These are phyloP conservation scores for Numenius phaeopus DNA, from an alignment of 2,797 vertebrate species.

Conservation along the genomic window DNA sequence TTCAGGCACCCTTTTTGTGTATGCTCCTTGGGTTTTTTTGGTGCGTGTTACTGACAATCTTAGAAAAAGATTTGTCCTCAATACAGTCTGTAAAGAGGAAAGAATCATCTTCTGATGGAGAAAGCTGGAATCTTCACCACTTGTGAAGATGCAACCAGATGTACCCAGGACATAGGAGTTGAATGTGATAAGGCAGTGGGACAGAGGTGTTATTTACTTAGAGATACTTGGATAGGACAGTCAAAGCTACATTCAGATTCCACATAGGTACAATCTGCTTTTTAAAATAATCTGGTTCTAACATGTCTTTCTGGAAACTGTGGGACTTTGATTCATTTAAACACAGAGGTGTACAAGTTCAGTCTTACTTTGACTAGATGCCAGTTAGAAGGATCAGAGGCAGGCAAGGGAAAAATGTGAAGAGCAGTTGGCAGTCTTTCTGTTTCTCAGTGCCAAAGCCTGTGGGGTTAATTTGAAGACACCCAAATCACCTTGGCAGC, in stretches of 20 bases:
- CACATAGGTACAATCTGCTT: background rate
- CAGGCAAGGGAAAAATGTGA: constrained; percentile 65
- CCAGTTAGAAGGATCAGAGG: constrained; percentile 67
- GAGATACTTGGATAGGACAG: background rate
- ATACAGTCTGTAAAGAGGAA: background rate
- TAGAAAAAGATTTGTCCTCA: background rate
- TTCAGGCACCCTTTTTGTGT: background rate
- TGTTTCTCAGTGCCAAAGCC: constrained; percentile 50
- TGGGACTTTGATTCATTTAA: constrained; percentile 42
- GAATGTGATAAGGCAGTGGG: background rate
- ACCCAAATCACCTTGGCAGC: constrained; percentile 45
- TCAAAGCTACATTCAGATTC: constrained; percentile 43
- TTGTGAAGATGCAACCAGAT: background rate
- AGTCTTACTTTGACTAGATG: constrained; percentile 67
- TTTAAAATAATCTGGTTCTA: constrained; percentile 23
- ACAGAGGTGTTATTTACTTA: background rate
- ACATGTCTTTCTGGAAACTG: constrained; percentile 29
- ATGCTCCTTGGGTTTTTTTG: background rate
- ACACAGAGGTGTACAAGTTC: constrained; percentile 64
- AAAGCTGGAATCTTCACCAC: constrained; percentile 22
- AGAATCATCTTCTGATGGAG: constrained; percentile 2
- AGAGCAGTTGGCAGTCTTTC: constrained; percentile 68
- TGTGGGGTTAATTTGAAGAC: constrained; percentile 39
- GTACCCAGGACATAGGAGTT: background rate
- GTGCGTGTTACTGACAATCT: background rate